These are phyloP conservation scores for human DNA, from an alignment of 2,113 vertebrate species.

Conservation along the genomic window GRCh38 chr5:142120501-142121000, in stretches of 20 bases:
- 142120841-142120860: neutral
- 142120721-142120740: neutral
- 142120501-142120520: neutral
- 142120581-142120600: neutral
- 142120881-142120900: neutral
- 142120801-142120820: neutral
- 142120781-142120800: neutral
- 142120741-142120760: neutral
- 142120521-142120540: neutral
- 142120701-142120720: neutral
- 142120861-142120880: neutral
- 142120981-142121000: neutral
- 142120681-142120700: neutral
- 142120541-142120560: neutral
- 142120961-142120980: neutral
- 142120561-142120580: conserved; percentile 22
- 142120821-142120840: neutral
- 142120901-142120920: neutral
- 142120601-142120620: neutral
- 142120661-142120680: neutral
- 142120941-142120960: neutral
- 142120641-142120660: conserved; percentile 20
- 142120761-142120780: neutral
- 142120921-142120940: neutral
- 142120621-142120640: neutral